Evolutionary conservation across 2,113 vertebrate species (phyloP), one percentile per base, ranked within the genome.

Genomic region (Panurus biarmicus): DNA sequence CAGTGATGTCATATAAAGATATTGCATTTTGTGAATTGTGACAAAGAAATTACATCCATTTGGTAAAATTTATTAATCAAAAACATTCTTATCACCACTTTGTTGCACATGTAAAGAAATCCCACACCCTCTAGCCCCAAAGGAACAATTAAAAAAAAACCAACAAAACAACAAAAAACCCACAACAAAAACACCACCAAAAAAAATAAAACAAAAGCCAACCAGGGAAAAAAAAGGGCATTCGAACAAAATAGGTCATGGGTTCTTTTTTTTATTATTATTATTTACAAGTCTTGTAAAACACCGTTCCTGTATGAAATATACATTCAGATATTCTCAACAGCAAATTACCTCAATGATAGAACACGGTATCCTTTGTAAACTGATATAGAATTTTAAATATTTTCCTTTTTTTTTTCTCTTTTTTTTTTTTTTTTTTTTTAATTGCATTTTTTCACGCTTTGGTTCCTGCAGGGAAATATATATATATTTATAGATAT

Each of bases 321-420:
- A 78, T 98, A 98, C 98, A 98, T 98, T 98, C 98, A 98, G 97
- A 97, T 95, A 97, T 96, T 97, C 95, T 98, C 86, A 79, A 97
- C 97, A 98, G 92, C 97, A 97, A 98, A 95, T 96, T 89, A 96
- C 93, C 95, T 96, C 97, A 97, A 97, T 64, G 62, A 56, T 97
- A 98, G 96, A 96, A 97, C 95, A 97, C 85, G 47, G 38, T 94
- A 87, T 87, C 81, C 61, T 96, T 96, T 97, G 97, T 98, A 98
- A 98, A 98, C 98, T 96, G 97, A 98, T 98, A 98, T 94, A 98
- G 96, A 96, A 96, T 98, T 98, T 98, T 97, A 98, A 98, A 98
- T 98, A 98, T 96, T 96, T 97, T 73, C n/a, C 7, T 12, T 80
- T 91, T 88, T 70, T 50, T 38, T 14, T 3, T 53, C 36, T 38